Conservation (phyloP, 2,888 invertebrate species). For the Drosophila monieri region DNA sequence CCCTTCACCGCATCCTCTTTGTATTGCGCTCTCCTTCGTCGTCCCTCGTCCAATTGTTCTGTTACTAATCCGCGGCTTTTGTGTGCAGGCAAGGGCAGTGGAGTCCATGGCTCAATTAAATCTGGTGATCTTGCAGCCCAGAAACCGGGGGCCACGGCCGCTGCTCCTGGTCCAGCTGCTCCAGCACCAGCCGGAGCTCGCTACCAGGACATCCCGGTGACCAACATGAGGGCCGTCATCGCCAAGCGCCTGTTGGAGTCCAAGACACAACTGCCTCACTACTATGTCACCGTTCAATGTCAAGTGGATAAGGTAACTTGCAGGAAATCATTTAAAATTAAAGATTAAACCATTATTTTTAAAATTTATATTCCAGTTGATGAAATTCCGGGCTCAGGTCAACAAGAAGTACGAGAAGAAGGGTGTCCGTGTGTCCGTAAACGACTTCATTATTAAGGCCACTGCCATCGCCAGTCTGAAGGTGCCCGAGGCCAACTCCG, state of each 20-base stretch:
- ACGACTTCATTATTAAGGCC: slow-evolving; percentile 98
- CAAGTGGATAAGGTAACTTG: slow-evolving; percentile 89
- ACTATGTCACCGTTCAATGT: slow-evolving; percentile 95
- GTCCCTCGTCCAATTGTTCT: slow-evolving; percentile 50
- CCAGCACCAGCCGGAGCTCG: slow-evolving; percentile 70
- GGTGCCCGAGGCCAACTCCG: slow-evolving; percentile 96
- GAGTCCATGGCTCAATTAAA: slow-evolving; percentile 93
- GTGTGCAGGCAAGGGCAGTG: slow-evolving; percentile 88
- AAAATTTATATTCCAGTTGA: slow-evolving; percentile 58
- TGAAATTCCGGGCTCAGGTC: slow-evolving; percentile 90
- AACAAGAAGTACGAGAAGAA: slow-evolving; percentile 92
- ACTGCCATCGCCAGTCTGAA: slow-evolving; percentile 94
- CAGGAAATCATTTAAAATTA: no score
- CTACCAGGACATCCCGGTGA: slow-evolving; percentile 91
- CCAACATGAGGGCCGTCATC: slow-evolving; percentile 93
- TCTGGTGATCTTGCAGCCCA: slow-evolving; percentile 88
- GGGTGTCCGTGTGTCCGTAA: slow-evolving; percentile 94
- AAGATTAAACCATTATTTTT: background rate
- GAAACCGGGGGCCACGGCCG: slow-evolving; percentile 62
- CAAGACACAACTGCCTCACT: slow-evolving; percentile 98
- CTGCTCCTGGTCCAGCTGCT: slow-evolving; percentile 57
- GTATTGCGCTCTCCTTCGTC: slow-evolving; percentile 27
- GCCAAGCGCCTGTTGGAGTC: slow-evolving; percentile 94
- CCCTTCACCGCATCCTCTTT: background rate
- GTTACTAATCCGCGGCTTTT: slow-evolving; percentile 53